These are phyloP conservation scores for Lacanobia wlatinum DNA, from an alignment of 2,888 invertebrate genomes.

Conservation along the genomic window DNA sequence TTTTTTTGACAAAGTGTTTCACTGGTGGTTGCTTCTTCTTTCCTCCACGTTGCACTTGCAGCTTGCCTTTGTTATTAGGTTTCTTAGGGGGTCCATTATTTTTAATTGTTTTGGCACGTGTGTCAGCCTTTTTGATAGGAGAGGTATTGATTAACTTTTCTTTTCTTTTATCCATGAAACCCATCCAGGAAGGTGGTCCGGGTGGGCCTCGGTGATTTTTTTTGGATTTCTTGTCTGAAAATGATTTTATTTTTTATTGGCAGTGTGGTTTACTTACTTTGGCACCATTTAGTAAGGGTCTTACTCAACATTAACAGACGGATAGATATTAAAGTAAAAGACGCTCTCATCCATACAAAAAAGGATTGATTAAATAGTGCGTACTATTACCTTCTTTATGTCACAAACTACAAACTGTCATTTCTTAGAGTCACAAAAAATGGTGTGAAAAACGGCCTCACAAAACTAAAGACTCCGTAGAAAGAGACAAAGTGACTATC, in stretches of 20 bases:
- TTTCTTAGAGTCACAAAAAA: no score
- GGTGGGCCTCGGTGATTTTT: conserved; percentile 18
- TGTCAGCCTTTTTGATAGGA: not conserved
- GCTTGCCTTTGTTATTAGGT: not conserved
- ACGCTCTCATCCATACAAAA: no score
- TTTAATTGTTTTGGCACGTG: not conserved
- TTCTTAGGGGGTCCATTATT: not conserved
- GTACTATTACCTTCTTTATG: no score
- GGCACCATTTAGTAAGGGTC: no score
- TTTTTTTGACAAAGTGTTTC: conserved; percentile 51
- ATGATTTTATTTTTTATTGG: not conserved
- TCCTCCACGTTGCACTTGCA: conserved; percentile 18
- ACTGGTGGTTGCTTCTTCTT: conserved; percentile 22
- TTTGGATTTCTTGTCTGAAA: conserved; percentile 32
- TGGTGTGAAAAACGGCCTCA: no score
- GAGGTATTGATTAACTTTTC: conserved; percentile 1
- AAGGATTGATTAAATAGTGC: no score
- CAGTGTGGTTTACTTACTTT: not conserved
- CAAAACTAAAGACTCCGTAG: no score
- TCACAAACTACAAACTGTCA: no score
- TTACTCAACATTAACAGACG: not conserved
- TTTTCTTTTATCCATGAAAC: not conserved
- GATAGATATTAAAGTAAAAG: not conserved
- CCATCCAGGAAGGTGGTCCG: not conserved
- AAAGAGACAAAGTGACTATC: no score